Percentiles rank a stretch among this genome's conserved stretches.
Conservation (phyloP, 2,888 invertebrate genomes). For the Pandemis heparana region DNA sequence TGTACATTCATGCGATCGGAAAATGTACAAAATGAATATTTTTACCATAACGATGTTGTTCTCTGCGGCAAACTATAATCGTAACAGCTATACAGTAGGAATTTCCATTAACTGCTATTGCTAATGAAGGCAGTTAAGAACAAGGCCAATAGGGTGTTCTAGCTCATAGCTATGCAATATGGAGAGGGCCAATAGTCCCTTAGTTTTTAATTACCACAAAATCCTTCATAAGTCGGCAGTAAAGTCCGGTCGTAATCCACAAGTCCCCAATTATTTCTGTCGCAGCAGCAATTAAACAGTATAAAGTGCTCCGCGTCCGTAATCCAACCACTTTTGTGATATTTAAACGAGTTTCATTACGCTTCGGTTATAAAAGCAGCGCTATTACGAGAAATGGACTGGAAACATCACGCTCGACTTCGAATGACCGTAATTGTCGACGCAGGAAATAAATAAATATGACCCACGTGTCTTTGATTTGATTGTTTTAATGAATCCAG, state of each 20-base stretch:
- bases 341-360: conserved; percentile 84
- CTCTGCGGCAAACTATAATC: not conserved
- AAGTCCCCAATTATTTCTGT: conserved; percentile 83
- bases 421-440: conserved; percentile 78
- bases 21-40: not conserved
- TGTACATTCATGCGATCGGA: not conserved
- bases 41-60: not conserved
- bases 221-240: conserved; percentile 59
- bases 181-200: conserved; percentile 33
- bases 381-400: conserved; percentile 82
- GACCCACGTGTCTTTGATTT: conserved; percentile 30
- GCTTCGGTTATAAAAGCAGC: conserved; percentile 80
- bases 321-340: conserved; percentile 83
- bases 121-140: conserved; percentile 17
- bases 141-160: conserved; percentile 27
- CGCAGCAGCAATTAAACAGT: conserved; percentile 81
- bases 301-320: conserved; percentile 79
- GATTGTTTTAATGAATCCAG: conserved; percentile 17
- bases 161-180: conserved; percentile 24
- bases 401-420: conserved; percentile 80
- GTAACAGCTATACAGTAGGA: not conserved
- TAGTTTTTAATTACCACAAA: conserved; percentile 43
- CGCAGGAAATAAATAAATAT: conserved; percentile 68
- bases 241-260: conserved; percentile 76
- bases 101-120: conserved; percentile 3